Conservation (phyloP, 2,113 vertebrate species). For the Myodes glareolus region DNA sequence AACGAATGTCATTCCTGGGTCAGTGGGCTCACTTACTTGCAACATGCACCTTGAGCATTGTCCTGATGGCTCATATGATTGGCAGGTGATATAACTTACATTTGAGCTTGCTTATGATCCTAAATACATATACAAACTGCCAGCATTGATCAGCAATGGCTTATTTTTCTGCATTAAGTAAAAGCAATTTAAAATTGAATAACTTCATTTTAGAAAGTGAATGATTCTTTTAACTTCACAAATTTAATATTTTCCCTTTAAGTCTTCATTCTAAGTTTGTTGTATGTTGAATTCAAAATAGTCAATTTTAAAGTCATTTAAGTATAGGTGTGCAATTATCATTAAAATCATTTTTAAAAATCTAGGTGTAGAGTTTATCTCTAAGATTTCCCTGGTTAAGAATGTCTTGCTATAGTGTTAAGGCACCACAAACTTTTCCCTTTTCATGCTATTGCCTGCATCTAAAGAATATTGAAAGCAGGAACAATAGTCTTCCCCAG, state of each 20-base stretch:
- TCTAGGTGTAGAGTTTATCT: neutral
- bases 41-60: neutral
- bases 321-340: neutral
- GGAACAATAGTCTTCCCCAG: neutral
- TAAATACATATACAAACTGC: neutral
- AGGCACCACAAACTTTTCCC: neutral
- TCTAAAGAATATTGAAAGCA: neutral
- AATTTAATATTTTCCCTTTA: neutral
- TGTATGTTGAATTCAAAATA: conserved; percentile 11
- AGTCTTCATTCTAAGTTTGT: neutral
- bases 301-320: conserved; percentile 5
- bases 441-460: neutral
- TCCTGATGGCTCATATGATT: neutral
- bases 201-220: neutral
- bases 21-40: neutral
- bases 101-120: neutral
- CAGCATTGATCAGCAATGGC: neutral
- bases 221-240: neutral
- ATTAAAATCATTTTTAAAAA: neutral
- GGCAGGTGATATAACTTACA: neutral
- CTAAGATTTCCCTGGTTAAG: neutral
- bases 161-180: neutral
- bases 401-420: neutral
- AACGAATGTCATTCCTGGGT: neutral
- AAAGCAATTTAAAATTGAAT: conserved; percentile 26